A percentile compares a stretch with the other conserved stretches of the same genome.
Evolutionary conservation across 2,113 vertebrate species (phyloP).

Genomic region (Pogonocichla stellata): DNA sequence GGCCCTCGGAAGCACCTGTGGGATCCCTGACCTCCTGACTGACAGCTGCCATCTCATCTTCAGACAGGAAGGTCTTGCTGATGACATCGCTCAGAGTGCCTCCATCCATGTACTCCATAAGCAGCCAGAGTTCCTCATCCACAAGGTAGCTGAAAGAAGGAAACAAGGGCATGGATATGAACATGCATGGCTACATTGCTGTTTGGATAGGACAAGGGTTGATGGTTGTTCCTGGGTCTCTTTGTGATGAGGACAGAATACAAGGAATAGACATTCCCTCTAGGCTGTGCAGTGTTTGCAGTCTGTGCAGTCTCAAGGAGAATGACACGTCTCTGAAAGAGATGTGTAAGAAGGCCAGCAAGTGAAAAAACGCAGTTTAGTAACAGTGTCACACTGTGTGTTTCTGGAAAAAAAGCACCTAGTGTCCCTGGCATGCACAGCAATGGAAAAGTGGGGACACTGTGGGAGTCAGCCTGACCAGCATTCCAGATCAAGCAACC

Average conservation of each 20-base stretch:
- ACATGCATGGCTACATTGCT: rapidly evolving
- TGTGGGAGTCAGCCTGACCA: no score
- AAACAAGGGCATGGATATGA: background rate
- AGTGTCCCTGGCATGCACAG: no score
- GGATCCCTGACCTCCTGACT: background rate
- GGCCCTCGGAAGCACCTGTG: background rate
- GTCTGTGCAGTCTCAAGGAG: no score
- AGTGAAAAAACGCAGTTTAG: no score
- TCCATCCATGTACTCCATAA: background rate
- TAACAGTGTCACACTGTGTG: no score
- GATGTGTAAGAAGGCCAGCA: no score
- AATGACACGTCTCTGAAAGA: no score
- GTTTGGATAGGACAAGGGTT: background rate
- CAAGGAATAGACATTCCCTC: no score
- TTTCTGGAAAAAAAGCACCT: no score
- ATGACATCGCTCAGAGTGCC: background rate
- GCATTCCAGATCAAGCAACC: no score
- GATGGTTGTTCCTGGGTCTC: background rate
- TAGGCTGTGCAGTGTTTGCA: no score
- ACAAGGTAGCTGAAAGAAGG: constrained; percentile 83
- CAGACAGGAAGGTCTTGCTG: constrained; percentile 83
- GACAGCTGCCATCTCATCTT: background rate
- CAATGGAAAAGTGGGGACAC: background rate
- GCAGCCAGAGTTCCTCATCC: background rate
- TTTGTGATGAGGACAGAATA: background rate